Evolutionary conservation across 2,888 invertebrate genomes (phyloP).

Genomic region (Tiliacea citrago): DNA sequence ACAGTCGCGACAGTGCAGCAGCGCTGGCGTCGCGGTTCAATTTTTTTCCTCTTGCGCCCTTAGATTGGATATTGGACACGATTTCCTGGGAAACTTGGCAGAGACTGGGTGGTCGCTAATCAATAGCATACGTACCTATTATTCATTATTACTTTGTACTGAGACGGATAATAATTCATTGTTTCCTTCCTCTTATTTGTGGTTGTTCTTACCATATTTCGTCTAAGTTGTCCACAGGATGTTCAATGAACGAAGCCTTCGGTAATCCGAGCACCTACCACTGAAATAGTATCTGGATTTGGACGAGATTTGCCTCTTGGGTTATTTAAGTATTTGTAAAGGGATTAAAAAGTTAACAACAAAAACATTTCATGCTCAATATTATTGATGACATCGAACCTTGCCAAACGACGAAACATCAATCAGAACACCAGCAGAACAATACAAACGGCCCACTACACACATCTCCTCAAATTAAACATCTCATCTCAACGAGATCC

Average conservation of each 20-base stretch:
- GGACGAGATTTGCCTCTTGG: background rate
- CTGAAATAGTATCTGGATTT: background rate
- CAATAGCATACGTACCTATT: slow-evolving; percentile 64
- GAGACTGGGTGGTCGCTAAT: slow-evolving; percentile 86
- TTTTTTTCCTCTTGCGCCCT: slow-evolving; percentile 89
- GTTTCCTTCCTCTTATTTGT: slow-evolving; percentile 27
- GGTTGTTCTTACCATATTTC: slow-evolving; percentile 13
- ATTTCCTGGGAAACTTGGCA: slow-evolving; percentile 87
- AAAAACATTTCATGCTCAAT: background rate
- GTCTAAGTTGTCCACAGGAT: background rate
- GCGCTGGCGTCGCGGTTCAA: slow-evolving; percentile 87
- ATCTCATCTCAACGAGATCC: slow-evolving; percentile 47
- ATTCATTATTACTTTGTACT: slow-evolving; percentile 26
- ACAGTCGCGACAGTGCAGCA: slow-evolving; percentile 89
- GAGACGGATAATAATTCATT: slow-evolving; percentile 45
- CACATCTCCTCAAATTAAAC: slow-evolving; percentile 50
- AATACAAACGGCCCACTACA: slow-evolving; percentile 35
- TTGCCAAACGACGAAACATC: background rate
- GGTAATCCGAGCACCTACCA: background rate
- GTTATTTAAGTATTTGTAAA: background rate
- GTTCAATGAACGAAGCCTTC: background rate
- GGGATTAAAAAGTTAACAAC: background rate
- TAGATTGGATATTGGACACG: slow-evolving; percentile 89
- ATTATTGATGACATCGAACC: slow-evolving; percentile 7
- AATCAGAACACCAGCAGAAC: slow-evolving; percentile 28